Evolutionary conservation across 2,113 vertebrate species (phyloP), one percentile per base, ranked within the genome.

Genomic region (Tichodroma muraria): DNA sequence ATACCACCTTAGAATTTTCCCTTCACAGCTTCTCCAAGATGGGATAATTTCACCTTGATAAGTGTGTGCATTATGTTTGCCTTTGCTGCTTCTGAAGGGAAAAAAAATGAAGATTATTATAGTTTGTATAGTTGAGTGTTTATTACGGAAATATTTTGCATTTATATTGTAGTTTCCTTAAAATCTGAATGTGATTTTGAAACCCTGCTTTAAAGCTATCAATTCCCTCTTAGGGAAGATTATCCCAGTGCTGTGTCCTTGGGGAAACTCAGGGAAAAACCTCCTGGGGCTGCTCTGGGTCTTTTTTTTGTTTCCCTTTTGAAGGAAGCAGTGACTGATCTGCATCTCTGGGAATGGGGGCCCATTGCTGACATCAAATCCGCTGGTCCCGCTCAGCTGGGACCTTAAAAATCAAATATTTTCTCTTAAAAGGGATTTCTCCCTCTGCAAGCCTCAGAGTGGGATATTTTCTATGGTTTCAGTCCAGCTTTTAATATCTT

Each of bases 41-140:
- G 79, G 84, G 66, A 81, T 88, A 95, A 97, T 96, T 97, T 94
- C 93, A 94, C 91, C 88, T 91, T 61, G 47, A 37, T 89, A 94
- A 95, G 75, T 75, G 35, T 18, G 40, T 78, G 64, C 45, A 78
- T 95, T 94, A 54, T 57, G 31, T 88, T 96, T 88, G 47, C 59
- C 56, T 95, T 76, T 80, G 83, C 88, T 73, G n/a, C 87, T 95
- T 79, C 83, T 59, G 79, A 84, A 83, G 45, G 52, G 5, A 57
- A 85, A 20, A 78, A 88, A 91, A 79, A 68, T 5, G 88, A 64
- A 89, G 71, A 85, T 95, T 75, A 93, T 93, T 87, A 70, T 84
- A 53, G 92, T 91, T 92, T 84, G 61, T 92, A 84, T 44, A 83
- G 59, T 6, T 40, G 64, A 93, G 52, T 79, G 68, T 93, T 95